A percentile compares a stretch with the other conserved stretches of the same genome.
These are phyloP conservation scores for Lasioglossum albipes DNA, from an alignment of 1,140 invertebrate species.

Conservation along the genomic window DNA sequence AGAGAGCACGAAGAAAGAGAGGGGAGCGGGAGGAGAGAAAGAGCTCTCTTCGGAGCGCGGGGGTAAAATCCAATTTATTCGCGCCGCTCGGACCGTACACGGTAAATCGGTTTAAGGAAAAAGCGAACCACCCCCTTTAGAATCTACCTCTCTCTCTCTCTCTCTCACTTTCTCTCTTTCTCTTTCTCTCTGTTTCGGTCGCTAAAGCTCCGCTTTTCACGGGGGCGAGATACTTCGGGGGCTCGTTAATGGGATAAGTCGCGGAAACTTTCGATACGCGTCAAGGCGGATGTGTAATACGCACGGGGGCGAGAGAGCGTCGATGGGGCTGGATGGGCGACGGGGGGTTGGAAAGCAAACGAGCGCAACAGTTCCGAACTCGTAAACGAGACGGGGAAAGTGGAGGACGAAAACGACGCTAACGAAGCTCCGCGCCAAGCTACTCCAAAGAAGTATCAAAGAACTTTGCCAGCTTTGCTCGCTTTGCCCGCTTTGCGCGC, in stretches of 20 bases:
- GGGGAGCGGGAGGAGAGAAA: too few species aligned
- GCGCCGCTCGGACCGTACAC: conserved; percentile 43
- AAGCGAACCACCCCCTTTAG: not conserved
- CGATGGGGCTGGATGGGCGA: not conserved
- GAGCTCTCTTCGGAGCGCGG: too few species aligned
- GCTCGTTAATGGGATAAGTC: conserved; percentile 69
- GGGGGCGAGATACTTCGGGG: conserved; percentile 29
- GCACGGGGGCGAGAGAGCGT: not conserved
- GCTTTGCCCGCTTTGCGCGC: conserved; percentile 2
- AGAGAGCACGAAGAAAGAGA: too few species aligned
- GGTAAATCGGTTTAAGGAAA: conserved; percentile 63
- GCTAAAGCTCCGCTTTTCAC: not conserved
- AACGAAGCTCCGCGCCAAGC: conserved; percentile 28
- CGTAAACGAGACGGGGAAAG: conserved; percentile 44
- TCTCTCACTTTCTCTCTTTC: too few species aligned
- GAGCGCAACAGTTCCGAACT: conserved; percentile 62
- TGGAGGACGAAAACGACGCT: conserved; percentile 42
- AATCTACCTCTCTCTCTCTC: too few species aligned
- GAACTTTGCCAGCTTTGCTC: conserved; percentile 25
- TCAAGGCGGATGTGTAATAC: conserved; percentile 57
- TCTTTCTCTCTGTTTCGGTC: too few species aligned
- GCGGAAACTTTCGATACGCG: conserved; percentile 64
- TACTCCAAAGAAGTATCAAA: conserved; percentile 29
- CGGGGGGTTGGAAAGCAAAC: conserved; percentile 38
- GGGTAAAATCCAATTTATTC: conserved; percentile 36